Base-by-base conservation (phyloP, 2,797 vertebrate species). In the Naso thynnoides region DNA sequence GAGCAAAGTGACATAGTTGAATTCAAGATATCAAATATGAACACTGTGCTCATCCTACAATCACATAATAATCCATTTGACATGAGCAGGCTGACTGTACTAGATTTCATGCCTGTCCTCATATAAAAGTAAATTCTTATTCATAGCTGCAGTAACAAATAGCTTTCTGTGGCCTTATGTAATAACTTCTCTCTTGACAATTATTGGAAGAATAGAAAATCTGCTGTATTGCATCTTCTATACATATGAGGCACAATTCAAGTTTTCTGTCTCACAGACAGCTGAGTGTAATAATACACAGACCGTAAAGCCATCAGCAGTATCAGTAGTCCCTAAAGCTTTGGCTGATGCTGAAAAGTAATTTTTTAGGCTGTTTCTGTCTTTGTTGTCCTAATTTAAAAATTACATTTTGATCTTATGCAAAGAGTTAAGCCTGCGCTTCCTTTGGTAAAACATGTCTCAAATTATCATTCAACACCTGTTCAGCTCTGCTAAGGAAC, bases 181-280 rank as follows among this genome's bases (percentile, higher is more conserved):
- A 21, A 60, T 3, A 26, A 2, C 24, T 18, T 27, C 23, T 21
- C 10, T 23, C n/a, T 36, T 48, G 19, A 39, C n/a, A 29, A 19
- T 48, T 68, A 24, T 56, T 48, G 45, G n/a, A 5, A 66, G 7
- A 16, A 53, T 29, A 65, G 27, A 38, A 41, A 52, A 21, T n/a
- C 1, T 23, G 19, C 1, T 45, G 10, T 50, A n/a, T 48, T 31
- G 24, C 8, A 5, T 50, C 24, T 42, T 31, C 4, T 55, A 3
- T 33, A 14, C 1, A 42, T 2, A 21, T 33, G 18, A 16, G 11
- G 16, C 10, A 31, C 8, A 10, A 11, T 21, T 14, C 14, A 13
- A 21, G 11, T 21, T 7, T n/a, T 31, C 18, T 33, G 13, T 38
- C 13, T 49, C 8, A 29, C 5, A 36, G n/a, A 61, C 11, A 61